Base-by-base conservation (phyloP, 2,888 invertebrate genomes). In the Bhutanitis thaidina region DNA sequence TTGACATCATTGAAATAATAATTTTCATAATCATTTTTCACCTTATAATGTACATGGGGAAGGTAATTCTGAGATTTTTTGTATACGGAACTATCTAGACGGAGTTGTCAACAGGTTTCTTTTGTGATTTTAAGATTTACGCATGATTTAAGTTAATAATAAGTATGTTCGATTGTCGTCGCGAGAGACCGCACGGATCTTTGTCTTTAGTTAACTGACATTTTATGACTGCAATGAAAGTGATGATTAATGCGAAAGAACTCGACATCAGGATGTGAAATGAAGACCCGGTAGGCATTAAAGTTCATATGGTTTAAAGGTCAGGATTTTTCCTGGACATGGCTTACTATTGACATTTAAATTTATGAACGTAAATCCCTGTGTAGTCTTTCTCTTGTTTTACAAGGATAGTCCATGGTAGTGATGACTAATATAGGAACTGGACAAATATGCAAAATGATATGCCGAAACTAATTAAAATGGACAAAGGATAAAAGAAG, bases 221-320 rank as follows among this genome's bases (percentile, higher is more conserved):
- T 52, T 52, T 47, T 43, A 47, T 34, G 43, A 38, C 13, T 9
- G 30, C 15, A 45, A 45, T 45, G 45, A 51, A 51, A 45, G 51
- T 50, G 34, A 45, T 45, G 51, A 51, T 52, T 52, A 43, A 52
- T 52, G 27, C 43, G 13, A 38, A 30, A 25, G 30, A 30, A 39
- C 29, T 35, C 20, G 20, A 37, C n/a, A 43, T 32, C 45, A 41
- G 36, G 43, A 47, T 43, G 36, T 43, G 25, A 43, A 29, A 30
- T 36, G 35, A 52, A 51, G 35, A 52, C 52, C 47, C 52, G 52
- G 52, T 52, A 52, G 52, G 38, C 32, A 37, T 47, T 43, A 20
- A 52, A 47, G 27, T 38, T 10, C 16, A 32, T 43, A 47, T 47
- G 41, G 16, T 43, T 37, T 37, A 36, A 47, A 52, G 52, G 47